Evolutionary conservation across 1,140 invertebrate genomes (phyloP).

Genomic region (Monomorium pharaonis): DNA sequence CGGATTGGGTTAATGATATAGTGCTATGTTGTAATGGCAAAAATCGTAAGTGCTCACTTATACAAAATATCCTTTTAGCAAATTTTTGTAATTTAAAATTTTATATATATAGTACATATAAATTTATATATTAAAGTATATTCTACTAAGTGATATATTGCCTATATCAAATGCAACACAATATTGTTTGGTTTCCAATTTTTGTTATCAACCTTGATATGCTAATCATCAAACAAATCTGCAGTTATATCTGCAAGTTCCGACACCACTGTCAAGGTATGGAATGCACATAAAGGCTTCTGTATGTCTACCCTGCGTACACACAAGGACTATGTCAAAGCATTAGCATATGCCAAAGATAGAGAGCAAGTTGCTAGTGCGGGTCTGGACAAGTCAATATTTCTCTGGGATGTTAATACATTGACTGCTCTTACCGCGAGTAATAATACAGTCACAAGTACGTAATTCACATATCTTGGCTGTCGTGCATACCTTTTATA

Average conservation of each 20-base stretch:
- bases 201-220: background rate
- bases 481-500: background rate
- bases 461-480: conserved; percentile 72
- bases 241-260: conserved; percentile 99
- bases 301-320: conserved; percentile 99
- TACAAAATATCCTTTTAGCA: conserved; percentile 18
- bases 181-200: background rate
- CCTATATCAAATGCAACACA: background rate
- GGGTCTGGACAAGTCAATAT: conserved; percentile 98
- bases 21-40: conserved; percentile 98
- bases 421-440: conserved; percentile 98
- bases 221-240: conserved; percentile 47
- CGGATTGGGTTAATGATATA: conserved; percentile 99
- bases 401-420: conserved; percentile 99
- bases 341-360: conserved; percentile 99
- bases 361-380: conserved; percentile 99
- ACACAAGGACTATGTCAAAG: conserved; percentile 99
- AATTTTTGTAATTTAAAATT: conserved; percentile 8
- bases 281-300: conserved; percentile 99
- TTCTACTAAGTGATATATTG: background rate
- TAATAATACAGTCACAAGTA: conserved; percentile 99
- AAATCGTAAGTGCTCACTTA: conserved; percentile 89
- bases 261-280: conserved; percentile 99
- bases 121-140: background rate
- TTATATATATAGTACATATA: too few species aligned